Conservation (phyloP, 2,797 vertebrate species). For the Sebastes baramenuke region DNA sequence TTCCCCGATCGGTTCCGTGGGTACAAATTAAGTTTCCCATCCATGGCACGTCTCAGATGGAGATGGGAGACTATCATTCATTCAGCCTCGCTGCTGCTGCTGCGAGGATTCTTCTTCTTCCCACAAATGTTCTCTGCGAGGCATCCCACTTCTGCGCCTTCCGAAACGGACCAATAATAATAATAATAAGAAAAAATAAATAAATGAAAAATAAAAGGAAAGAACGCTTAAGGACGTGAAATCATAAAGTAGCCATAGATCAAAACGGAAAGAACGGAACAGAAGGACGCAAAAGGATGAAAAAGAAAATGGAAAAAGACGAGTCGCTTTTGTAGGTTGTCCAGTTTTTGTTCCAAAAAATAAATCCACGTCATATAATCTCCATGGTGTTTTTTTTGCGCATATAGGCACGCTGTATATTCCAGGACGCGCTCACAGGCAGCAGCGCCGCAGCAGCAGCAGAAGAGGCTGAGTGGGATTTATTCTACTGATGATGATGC, state of each 20-base stretch:
- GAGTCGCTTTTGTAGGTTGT: slow-evolving; percentile 52
- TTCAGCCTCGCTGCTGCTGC: slow-evolving; percentile 66
- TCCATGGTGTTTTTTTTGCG: slow-evolving; percentile 74
- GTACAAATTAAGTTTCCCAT: slow-evolving; percentile 86
- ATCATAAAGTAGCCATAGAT: slow-evolving; percentile 62
- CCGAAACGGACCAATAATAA: slow-evolving; percentile 49
- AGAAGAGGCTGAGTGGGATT: slow-evolving; percentile 48
- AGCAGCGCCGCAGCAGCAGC: slow-evolving; percentile 66
- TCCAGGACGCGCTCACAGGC: slow-evolving; percentile 76
- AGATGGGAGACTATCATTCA: slow-evolving; percentile 74
- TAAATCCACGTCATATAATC: slow-evolving; percentile 84
- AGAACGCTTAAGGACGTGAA: slow-evolving; percentile 35
- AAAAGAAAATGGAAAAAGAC: slow-evolving; percentile 15
- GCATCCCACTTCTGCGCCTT: slow-evolving; percentile 72
- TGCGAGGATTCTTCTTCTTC: slow-evolving; percentile 73
- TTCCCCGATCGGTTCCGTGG: slow-evolving; percentile 82
- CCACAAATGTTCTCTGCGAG: slow-evolving; percentile 74
- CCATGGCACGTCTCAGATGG: slow-evolving; percentile 84
- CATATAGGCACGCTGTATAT: slow-evolving; percentile 74
- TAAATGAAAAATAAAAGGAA: slow-evolving; percentile 18
- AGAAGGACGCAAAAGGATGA: slow-evolving; percentile 22
- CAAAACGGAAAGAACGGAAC: slow-evolving; percentile 32
- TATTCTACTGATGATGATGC: slow-evolving; percentile 56
- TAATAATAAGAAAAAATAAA: neutral
- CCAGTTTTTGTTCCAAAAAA: slow-evolving; percentile 75